Conservation (phyloP, 2,113 vertebrate species). For the Laticauda colubrina region DNA sequence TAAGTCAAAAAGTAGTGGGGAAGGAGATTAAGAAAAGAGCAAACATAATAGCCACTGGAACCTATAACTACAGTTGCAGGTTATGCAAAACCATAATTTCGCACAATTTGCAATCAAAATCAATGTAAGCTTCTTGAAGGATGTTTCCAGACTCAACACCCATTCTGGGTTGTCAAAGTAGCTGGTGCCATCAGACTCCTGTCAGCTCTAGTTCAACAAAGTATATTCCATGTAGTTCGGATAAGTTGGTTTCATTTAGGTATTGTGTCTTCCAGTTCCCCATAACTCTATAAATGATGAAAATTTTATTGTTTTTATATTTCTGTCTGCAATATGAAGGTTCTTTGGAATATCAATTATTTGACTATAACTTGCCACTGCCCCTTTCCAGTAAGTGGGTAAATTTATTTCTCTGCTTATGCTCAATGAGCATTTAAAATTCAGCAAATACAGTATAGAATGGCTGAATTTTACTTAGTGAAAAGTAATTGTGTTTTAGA, state of each 20-base stretch:
- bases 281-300: background rate
- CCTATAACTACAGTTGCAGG: background rate
- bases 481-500: background rate
- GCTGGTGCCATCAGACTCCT: background rate
- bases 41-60: background rate
- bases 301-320: background rate
- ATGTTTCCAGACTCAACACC: background rate
- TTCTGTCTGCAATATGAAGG: background rate
- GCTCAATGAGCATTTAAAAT: background rate
- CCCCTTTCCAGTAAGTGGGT: background rate
- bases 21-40: background rate
- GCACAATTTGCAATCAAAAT: background rate
- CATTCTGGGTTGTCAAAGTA: background rate
- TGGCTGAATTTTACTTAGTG: background rate
- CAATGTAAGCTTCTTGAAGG: background rate
- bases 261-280: background rate
- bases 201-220: background rate
- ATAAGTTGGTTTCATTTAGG: background rate
- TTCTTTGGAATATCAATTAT: background rate
- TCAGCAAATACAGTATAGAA: background rate
- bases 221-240: background rate
- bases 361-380: background rate
- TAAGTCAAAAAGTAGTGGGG: background rate
- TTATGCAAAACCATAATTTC: background rate
- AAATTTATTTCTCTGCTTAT: background rate